Percentiles rank a stretch among this genome's conserved stretches.
Conservation (phyloP, 2,797 vertebrate genomes). For the Echiichthys vipera region DNA sequence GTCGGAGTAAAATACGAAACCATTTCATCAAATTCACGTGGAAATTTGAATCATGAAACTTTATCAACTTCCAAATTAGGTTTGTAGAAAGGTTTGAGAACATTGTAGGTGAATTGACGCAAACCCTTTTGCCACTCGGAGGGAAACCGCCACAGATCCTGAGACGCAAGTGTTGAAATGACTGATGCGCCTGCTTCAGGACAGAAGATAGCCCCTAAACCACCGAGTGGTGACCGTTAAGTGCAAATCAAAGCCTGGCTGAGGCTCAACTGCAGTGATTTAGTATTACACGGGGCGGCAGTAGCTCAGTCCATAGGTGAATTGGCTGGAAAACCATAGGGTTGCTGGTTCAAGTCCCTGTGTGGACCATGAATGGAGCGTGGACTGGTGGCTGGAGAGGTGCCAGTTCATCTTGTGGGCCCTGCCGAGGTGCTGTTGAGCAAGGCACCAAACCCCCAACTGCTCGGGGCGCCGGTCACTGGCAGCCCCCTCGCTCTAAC, state of each 20-base stretch:
- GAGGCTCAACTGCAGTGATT: background rate
- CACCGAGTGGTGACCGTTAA: background rate
- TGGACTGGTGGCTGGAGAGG: too few species aligned
- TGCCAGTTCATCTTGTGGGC: too few species aligned
- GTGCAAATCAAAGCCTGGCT: background rate
- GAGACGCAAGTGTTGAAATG: background rate
- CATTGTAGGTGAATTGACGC: background rate
- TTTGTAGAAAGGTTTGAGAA: background rate
- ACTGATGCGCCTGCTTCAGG: background rate
- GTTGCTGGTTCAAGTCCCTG: too few species aligned
- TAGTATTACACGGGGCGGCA: background rate
- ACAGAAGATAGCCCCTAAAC: background rate
- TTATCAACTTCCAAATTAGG: background rate
- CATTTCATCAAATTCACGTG: background rate
- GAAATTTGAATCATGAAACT: background rate
- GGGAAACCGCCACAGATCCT: background rate
- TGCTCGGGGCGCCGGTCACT: too few species aligned
- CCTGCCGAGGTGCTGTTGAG: too few species aligned
- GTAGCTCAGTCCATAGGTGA: too few species aligned
- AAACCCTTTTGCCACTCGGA: too few species aligned
- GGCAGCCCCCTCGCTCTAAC: too few species aligned
- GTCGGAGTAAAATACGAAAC: background rate
- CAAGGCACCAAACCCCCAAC: too few species aligned
- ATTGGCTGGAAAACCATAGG: too few species aligned
- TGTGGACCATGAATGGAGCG: too few species aligned